These are phyloP conservation scores for Nudaria mundana DNA, from an alignment of 2,888 invertebrate genomes.

Conservation along the genomic window DNA sequence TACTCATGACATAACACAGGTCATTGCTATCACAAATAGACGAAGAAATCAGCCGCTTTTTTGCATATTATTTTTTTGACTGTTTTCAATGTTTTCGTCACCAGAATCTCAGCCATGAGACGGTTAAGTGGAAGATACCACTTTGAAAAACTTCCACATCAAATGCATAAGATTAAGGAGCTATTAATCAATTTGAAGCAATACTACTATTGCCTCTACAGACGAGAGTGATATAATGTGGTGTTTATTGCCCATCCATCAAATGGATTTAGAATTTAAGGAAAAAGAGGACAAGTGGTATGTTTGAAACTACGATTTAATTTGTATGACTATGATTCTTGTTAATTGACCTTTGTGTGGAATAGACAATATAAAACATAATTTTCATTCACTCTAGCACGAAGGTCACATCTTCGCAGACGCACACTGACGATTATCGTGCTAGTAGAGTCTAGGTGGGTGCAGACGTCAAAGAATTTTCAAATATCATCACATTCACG, in stretches of 20 bases:
- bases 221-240: too few relatives aligned
- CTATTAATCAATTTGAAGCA: too few relatives aligned
- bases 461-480: constrained; percentile 14
- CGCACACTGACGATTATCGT: constrained; percentile 5
- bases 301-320: too few relatives aligned
- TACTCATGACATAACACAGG: constrained; percentile 44
- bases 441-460: constrained; percentile 6
- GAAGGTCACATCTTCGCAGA: constrained; percentile 7
- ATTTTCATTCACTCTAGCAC: constrained; percentile 4
- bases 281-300: too few relatives aligned
- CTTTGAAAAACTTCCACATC: neutral
- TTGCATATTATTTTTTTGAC: constrained; percentile 10
- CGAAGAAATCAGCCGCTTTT: constrained; percentile 23
- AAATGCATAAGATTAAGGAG: neutral
- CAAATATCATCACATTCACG: constrained; percentile 16
- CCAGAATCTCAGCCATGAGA: neutral
- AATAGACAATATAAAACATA: neutral
- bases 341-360: too few relatives aligned
- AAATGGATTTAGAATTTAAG: too few relatives aligned
- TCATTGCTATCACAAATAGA: constrained; percentile 30
- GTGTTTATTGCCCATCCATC: too few relatives aligned
- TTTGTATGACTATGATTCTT: too few relatives aligned
- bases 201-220: too few relatives aligned
- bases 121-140: neutral
- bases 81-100: constrained; percentile 1